Conservation (phyloP, 30 jellyfish, hydroid and myxozoan species). For the Catostylus mosaicus region DNA sequence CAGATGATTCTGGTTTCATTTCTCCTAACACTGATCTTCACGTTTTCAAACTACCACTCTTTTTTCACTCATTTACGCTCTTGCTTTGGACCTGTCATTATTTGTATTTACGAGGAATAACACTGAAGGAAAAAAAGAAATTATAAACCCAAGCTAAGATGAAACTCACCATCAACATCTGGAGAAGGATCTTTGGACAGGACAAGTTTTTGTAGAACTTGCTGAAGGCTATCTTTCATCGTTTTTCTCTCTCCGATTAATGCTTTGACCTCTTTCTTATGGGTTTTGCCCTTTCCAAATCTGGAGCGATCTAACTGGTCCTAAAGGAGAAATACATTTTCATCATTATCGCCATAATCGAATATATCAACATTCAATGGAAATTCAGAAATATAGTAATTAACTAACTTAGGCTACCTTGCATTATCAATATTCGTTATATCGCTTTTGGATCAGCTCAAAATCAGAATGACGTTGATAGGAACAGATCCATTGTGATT, state of each 20-base stretch:
- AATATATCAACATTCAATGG: no score
- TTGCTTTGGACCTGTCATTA: background rate
- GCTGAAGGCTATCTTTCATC: slow-evolving; percentile 76
- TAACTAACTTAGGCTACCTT: no score
- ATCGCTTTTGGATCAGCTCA: no score
- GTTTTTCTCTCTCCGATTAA: slow-evolving; percentile 81
- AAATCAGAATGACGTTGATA: no score
- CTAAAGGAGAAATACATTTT: slow-evolving; percentile 5
- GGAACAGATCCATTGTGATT: no score
- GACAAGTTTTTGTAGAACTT: slow-evolving; percentile 81
- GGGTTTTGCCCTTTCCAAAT: slow-evolving; percentile 62
- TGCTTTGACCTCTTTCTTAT: slow-evolving; percentile 68
- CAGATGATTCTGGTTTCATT: no score
- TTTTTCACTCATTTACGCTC: no score
- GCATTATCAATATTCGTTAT: no score
- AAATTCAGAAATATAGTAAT: no score
- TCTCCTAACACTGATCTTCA: no score
- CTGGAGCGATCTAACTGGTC: slow-evolving; percentile 66
- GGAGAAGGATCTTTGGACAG: slow-evolving; percentile 65
- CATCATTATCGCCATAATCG: no score
- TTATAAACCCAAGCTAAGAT: background rate
- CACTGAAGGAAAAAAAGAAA: background rate
- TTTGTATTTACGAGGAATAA: background rate
- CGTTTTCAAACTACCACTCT: no score
- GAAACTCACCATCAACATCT: slow-evolving; percentile 87